A percentile compares a stretch with the other conserved stretches of the same genome.
Evolutionary conservation across 2,888 invertebrate genomes (phyloP).

Genomic region (Apodemia hepburni): DNA sequence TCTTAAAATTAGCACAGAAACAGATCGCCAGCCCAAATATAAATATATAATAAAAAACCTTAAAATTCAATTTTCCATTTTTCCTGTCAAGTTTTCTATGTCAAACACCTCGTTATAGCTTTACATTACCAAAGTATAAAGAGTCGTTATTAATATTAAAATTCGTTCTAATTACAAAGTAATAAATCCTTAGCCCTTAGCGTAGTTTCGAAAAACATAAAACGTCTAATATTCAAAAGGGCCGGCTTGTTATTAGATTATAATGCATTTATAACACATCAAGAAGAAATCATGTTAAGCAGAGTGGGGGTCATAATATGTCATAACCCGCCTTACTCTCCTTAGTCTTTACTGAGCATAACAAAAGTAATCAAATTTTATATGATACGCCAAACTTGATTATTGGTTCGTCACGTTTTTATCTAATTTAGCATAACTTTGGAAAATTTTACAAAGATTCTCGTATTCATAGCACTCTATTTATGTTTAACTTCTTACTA

Average conservation of each 20-base stretch:
- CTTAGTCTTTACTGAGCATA: background rate
- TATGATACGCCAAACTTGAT: background rate
- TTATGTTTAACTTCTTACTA: too few species aligned
- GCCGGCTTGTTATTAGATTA: background rate
- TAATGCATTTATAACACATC: constrained; percentile 11
- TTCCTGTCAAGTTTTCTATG: background rate
- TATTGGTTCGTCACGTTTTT: background rate
- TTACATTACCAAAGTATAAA: background rate
- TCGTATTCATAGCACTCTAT: too few species aligned
- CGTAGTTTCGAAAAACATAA: background rate
- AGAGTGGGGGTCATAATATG: too few species aligned
- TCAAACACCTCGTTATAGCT: background rate
- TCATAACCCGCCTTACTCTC: background rate
- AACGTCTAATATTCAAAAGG: background rate
- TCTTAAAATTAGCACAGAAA: too few species aligned
- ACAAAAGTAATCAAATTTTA: background rate
- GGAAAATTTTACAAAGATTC: too few species aligned
- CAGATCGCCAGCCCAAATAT: background rate
- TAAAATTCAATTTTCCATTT: background rate
- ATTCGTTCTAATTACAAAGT: background rate
- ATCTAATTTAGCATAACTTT: too few species aligned
- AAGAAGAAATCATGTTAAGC: background rate
- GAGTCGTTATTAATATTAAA: background rate
- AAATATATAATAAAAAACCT: background rate
- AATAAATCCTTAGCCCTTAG: background rate